phyloP scores from a whole-genome alignment of 2,113 vertebrate species.

The Bagarius yarrelli region DNA sequence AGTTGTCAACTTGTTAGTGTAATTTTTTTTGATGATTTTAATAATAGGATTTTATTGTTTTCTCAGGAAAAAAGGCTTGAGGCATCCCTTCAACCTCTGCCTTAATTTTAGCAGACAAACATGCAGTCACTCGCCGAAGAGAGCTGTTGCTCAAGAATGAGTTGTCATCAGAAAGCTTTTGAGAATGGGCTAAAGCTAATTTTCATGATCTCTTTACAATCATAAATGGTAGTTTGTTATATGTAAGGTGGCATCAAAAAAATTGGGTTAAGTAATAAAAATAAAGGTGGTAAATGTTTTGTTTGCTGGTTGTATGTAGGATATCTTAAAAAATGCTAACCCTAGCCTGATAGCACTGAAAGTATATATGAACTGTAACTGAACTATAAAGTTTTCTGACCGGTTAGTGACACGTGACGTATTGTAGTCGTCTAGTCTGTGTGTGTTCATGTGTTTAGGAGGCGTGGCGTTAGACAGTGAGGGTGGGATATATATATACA shows the following conservation, averaged over 20 bases:
- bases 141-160: not conserved
- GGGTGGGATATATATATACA: too few species aligned
- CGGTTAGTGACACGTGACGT: too few species aligned
- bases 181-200: not conserved
- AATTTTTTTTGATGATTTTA: not conserved
- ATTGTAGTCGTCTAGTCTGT: too few species aligned
- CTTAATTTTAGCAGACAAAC: not conserved
- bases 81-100: slow-evolving; percentile 12
- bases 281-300: not conserved
- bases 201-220: not conserved
- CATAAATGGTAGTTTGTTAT: not conserved
- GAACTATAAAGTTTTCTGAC: too few species aligned
- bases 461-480: too few species aligned
- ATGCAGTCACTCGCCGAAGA: not conserved
- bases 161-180: not conserved
- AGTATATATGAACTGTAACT: too few species aligned
- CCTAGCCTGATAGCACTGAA: too few species aligned
- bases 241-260: not conserved
- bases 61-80: not conserved
- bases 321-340: too few species aligned
- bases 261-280: not conserved
- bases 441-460: too few species aligned
- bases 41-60: not conserved
- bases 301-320: not conserved
- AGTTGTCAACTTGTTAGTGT: not conserved